Conservation (phyloP, 2,113 vertebrate genomes). For the Coptodon bakossiorum region DNA sequence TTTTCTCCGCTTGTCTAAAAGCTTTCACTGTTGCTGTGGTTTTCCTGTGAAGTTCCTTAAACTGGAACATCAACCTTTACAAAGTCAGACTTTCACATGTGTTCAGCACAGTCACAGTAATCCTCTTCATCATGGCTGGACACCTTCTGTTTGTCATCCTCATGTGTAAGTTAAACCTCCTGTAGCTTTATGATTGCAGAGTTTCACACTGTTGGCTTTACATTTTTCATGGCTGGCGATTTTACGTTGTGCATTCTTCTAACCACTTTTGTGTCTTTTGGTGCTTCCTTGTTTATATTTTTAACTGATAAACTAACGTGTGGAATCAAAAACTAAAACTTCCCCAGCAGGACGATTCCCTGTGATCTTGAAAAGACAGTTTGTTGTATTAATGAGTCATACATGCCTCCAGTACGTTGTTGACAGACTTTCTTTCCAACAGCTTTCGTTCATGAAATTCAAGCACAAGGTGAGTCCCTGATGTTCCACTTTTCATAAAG, state of each 20-base stretch:
- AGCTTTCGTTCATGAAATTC: rapidly evolving
- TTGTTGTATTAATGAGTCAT: background rate
- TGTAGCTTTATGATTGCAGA: too few relatives aligned
- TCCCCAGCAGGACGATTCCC: background rate
- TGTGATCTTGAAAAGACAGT: background rate
- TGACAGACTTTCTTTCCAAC: background rate
- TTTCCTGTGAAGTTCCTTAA: background rate
- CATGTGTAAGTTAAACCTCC: too few relatives aligned
- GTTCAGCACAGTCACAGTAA: background rate
- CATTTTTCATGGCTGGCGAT: too few relatives aligned
- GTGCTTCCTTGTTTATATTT: background rate
- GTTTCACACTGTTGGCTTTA: too few relatives aligned
- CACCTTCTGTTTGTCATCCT: too few relatives aligned
- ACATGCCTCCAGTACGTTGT: background rate
- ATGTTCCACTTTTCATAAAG: rapidly evolving
- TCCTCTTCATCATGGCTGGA: background rate
- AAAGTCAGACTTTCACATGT: background rate
- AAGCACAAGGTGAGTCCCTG: rapidly evolving
- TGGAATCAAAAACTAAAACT: background rate
- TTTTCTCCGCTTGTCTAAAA: background rate
- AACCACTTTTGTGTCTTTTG: background rate
- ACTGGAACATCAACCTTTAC: background rate
- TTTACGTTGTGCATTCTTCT: too few relatives aligned
- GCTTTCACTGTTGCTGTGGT: background rate
- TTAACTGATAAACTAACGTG: rapidly evolving